Evolutionary conservation across 2,113 vertebrate species (phyloP).

Genomic region (Tursiops truncatus): DNA sequence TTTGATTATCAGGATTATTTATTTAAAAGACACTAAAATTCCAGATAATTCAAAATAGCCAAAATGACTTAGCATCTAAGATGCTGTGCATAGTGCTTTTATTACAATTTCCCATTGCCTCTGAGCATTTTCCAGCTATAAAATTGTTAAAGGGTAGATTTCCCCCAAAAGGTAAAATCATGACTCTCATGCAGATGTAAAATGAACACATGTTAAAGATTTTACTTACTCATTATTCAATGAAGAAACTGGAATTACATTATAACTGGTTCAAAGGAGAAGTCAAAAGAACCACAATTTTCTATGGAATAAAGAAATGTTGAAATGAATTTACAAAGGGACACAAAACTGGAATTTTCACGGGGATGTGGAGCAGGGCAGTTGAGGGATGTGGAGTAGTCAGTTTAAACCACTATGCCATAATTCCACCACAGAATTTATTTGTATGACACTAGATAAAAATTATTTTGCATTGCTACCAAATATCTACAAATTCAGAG

Average conservation of each 20-base stretch:
- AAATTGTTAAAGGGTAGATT: slow-evolving; percentile 37
- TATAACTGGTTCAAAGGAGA: not conserved
- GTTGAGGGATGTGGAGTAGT: not conserved
- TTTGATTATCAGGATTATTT: not conserved
- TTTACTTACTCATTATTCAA: slow-evolving; percentile 17
- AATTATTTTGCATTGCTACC: not conserved
- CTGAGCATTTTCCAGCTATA: not conserved
- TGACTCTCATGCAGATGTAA: not conserved
- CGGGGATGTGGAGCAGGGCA: too few relatives aligned
- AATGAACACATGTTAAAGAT: not conserved
- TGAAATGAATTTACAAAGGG: not conserved
- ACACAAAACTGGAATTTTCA: not conserved
- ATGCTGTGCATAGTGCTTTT: not conserved
- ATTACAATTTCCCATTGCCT: not conserved
- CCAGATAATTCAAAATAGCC: slow-evolving; percentile 31
- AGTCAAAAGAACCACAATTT: not conserved
- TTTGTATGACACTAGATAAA: not conserved
- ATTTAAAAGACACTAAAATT: not conserved
- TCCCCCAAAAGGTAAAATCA: slow-evolving; percentile 23
- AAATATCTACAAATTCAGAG: slow-evolving; percentile 6
- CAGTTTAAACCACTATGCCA: not conserved
- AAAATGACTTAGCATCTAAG: not conserved
- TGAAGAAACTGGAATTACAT: not conserved
- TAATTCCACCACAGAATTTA: not conserved
- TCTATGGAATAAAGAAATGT: not conserved